These are phyloP conservation scores for Takifugu ocellatus DNA, from an alignment of 2,797 vertebrate species.

Conservation along the genomic window DNA sequence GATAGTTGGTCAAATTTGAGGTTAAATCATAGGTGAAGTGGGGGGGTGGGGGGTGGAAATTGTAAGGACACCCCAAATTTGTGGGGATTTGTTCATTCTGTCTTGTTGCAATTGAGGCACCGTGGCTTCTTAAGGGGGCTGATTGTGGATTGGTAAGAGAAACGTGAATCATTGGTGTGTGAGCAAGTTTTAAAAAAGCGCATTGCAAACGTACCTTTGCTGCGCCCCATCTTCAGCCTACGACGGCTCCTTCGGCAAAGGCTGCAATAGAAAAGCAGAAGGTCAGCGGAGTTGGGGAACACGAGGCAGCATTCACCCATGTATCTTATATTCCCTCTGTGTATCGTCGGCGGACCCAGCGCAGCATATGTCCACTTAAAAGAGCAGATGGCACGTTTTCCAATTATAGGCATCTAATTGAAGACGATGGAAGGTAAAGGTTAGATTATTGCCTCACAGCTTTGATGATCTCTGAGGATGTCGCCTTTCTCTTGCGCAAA, in stretches of 20 bases:
- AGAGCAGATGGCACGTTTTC: conserved; percentile 55
- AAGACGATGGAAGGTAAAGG: conserved; percentile 44
- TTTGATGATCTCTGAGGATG: conserved; percentile 49
- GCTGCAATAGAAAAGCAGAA: conserved; percentile 69
- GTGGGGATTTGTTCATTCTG: neutral
- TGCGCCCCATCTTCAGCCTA: conserved; percentile 62
- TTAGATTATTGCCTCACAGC: conserved; percentile 48
- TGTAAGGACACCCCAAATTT: too few species aligned
- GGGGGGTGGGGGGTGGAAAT: too few species aligned
- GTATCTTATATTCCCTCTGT: conserved; percentile 22
- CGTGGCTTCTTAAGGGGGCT: too few species aligned
- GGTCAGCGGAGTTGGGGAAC: conserved; percentile 35
- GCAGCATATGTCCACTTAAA: conserved; percentile 58
- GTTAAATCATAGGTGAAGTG: too few species aligned
- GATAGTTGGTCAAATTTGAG: too few species aligned
- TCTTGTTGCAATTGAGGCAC: conserved; percentile 4
- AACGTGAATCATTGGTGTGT: too few species aligned
- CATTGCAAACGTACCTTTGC: conserved; percentile 55
- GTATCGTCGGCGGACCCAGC: conserved; percentile 32
- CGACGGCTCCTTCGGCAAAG: conserved; percentile 82
- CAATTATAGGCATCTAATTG: conserved; percentile 47
- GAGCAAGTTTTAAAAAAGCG: neutral
- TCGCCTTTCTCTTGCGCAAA: conserved; percentile 15
- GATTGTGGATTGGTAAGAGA: too few species aligned
- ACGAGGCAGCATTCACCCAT: conserved; percentile 20